Conservation (phyloP, 1,140 invertebrate genomes). For the Caerostris extrusa region DNA sequence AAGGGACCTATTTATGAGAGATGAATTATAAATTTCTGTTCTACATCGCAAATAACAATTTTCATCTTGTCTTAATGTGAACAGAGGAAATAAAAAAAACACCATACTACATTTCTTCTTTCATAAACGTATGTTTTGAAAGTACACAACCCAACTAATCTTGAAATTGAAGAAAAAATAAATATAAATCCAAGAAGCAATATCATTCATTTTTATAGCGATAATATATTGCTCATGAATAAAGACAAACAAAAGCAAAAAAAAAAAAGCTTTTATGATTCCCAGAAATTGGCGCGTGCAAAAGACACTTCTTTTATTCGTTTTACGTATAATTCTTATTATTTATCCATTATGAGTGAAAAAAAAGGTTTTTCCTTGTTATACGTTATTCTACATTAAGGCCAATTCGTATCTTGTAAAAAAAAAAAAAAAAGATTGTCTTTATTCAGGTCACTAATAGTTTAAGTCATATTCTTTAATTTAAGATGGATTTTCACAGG, state of each 20-base stretch:
- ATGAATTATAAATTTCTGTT: conserved; percentile 67
- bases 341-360: conserved; percentile 61
- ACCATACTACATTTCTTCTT: conserved; percentile 19
- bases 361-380: conserved; percentile 56
- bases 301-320: conserved; percentile 55
- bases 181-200: conserved; percentile 47
- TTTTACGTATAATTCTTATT: conserved; percentile 55
- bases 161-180: conserved; percentile 64
- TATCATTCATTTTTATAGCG: conserved; percentile 70
- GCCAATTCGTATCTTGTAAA: conserved; percentile 46
- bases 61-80: conserved; percentile 52
- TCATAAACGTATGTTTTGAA: conserved; percentile 53
- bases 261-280: conserved; percentile 53
- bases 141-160: conserved; percentile 44
- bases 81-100: background rate
- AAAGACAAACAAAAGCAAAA: conserved; percentile 58
- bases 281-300: conserved; percentile 59
- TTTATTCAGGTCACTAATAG: background rate
- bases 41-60: conserved; percentile 56
- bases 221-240: conserved; percentile 68
- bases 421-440: conserved; percentile 17
- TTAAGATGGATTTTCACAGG: background rate
- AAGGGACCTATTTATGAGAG: conserved; percentile 33
- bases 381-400: conserved; percentile 57
- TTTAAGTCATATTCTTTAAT: conserved; percentile 16